Evolutionary conservation across 2,888 invertebrate genomes (phyloP), one percentile per base, ranked within the genome.

Genomic region (Diarsia brunnea): DNA sequence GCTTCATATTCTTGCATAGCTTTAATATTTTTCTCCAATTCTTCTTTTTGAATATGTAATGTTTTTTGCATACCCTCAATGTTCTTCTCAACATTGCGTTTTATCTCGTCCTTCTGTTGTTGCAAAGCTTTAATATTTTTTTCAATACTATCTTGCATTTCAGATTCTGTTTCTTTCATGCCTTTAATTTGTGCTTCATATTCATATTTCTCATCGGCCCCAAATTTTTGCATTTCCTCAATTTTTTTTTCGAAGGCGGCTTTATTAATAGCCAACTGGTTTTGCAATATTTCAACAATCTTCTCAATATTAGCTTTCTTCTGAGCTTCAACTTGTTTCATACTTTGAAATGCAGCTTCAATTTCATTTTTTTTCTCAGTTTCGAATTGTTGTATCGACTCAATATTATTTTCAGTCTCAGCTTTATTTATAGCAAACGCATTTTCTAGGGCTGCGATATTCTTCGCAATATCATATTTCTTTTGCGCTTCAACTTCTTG

Each of bases 381-480:
- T 81, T 78, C 61, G 0, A 55, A 66, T 60, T 63, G 47, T 61
- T 78, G 53, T 16, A 78, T 53, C 27, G 38, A 31, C 4, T 66
- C 45, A 27, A 67, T 75, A 24, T 58, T 81, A 4, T 55, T 78
- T 21, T 58, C 19, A 21, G 27, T 31, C 21, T 64, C n/a, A 0
- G 66, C 31, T 67, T 75, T 78, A 14, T 24, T 75, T 0, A 49
- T 67, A 14, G 55, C 61, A 49, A 64, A 55, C 21, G 8, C 55
- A 11, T 75, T 75, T 61, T 81, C 67, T 49, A 51, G 49, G 7
- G 16, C n/a, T 64, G 63, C 63, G 5, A 78, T 75, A 31, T 75
- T 81, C 24, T 67, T 67, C 4, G 81, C 67, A 58, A 67, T 75
- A 4, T 63, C 49, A 12, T 24, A 45, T 81, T 75, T 81, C 49